phyloP scores from a whole-genome alignment of 2,888 invertebrate genomes.

The Dione vanillae region DNA sequence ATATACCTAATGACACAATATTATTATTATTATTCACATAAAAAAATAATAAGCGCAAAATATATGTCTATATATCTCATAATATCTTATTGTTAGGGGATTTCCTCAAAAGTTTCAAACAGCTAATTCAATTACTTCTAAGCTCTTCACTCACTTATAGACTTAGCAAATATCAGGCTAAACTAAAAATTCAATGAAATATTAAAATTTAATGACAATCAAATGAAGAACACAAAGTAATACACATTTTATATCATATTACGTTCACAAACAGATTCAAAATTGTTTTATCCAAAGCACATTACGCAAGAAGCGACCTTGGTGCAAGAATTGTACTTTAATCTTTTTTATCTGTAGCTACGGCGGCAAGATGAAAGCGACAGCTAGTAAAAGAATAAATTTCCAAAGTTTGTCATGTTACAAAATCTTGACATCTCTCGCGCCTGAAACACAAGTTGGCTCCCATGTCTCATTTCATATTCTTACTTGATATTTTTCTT shows the following conservation, averaged over 20 bases:
- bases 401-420: slow-evolving; percentile 11
- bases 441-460: background rate
- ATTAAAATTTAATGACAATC: background rate
- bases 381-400: slow-evolving; percentile 11
- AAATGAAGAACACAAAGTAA: background rate
- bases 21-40: no score
- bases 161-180: no score
- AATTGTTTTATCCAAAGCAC: slow-evolving; percentile 7
- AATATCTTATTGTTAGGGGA: no score
- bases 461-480: slow-evolving; percentile 30
- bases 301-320: slow-evolving; percentile 15
- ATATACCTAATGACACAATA: no score
- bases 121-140: no score
- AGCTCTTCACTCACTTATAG: no score
- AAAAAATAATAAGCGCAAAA: no score
- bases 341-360: slow-evolving; percentile 17
- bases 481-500: slow-evolving; percentile 30
- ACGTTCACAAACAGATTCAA: background rate
- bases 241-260: background rate
- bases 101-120: no score
- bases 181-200: background rate
- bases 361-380: slow-evolving; percentile 1
- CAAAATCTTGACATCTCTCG: slow-evolving; percentile 12
- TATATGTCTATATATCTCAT: no score
- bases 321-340: background rate